These are phyloP conservation scores for Sycophaga agraensis DNA, from an alignment of 1,140 invertebrate species.

Conservation along the genomic window DNA sequence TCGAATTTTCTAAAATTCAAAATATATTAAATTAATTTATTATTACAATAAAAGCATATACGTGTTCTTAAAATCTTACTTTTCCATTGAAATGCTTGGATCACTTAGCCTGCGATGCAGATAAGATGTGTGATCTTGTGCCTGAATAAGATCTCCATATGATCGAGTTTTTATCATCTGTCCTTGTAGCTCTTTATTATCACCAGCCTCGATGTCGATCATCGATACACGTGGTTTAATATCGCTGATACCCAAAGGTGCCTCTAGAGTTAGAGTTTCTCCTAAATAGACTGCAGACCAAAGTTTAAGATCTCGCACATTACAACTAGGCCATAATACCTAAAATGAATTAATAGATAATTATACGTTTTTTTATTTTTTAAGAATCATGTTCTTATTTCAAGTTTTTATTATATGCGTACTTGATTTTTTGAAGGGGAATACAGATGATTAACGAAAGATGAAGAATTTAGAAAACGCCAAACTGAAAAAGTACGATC, in stretches of 20 bases:
- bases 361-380: constrained; percentile 4
- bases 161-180: constrained; percentile 77
- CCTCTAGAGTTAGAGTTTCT: constrained; percentile 61
- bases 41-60: neutral
- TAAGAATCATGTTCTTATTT: neutral
- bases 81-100: constrained; percentile 74
- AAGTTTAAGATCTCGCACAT: constrained; percentile 77
- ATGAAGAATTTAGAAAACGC: constrained; percentile 76
- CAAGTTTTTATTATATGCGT: constrained; percentile 22
- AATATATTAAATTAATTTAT: neutral
- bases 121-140: constrained; percentile 64
- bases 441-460: constrained; percentile 88
- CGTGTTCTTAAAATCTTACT: constrained; percentile 36
- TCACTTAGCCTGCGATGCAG: constrained; percentile 75
- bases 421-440: constrained; percentile 59
- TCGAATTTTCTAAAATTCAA: constrained; percentile 50
- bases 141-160: constrained; percentile 74
- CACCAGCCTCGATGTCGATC: constrained; percentile 52
- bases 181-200: constrained; percentile 52
- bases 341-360: constrained; percentile 44
- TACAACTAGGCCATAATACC: constrained; percentile 84
- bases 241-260: constrained; percentile 44
- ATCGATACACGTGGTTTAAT: constrained; percentile 49
- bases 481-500: constrained; percentile 84
- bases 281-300: constrained; percentile 86